phyloP scores from a whole-genome alignment of 2,797 vertebrate species.

The Smutsia temminckii region DNA sequence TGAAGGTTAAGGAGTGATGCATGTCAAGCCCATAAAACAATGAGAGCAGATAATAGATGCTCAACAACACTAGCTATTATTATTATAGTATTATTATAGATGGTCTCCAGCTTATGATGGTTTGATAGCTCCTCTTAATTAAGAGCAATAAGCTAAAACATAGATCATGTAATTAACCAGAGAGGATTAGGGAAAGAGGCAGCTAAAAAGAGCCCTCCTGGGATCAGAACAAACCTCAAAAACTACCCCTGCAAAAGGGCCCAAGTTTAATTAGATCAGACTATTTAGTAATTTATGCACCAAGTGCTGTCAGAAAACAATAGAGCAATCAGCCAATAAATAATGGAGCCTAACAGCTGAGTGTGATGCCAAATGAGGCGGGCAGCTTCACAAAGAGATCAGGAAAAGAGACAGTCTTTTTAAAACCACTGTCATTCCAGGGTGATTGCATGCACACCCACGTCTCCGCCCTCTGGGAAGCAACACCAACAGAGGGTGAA shows the following conservation, averaged over 20 bases:
- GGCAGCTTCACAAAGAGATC: background rate
- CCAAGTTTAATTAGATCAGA: background rate
- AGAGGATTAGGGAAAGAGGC: background rate
- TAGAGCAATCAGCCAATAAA: background rate
- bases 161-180: background rate
- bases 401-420: background rate
- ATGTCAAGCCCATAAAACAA: background rate
- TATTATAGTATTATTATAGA: background rate
- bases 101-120: background rate
- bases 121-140: background rate
- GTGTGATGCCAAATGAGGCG: background rate
- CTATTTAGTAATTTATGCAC: background rate
- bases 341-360: background rate
- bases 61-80: background rate
- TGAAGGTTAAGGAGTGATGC: background rate
- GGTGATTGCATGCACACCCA: too few relatives aligned
- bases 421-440: background rate
- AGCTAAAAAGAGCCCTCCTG: background rate
- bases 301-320: background rate
- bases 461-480: background rate
- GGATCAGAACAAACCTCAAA: background rate
- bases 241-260: background rate
- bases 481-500: background rate
- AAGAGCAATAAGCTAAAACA: background rate
- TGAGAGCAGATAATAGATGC: background rate